Percentiles rank a stretch among this genome's conserved stretches.
phyloP scores from a whole-genome alignment of 2,888 invertebrate genomes.

The Sphaerophoria rueppellii region DNA sequence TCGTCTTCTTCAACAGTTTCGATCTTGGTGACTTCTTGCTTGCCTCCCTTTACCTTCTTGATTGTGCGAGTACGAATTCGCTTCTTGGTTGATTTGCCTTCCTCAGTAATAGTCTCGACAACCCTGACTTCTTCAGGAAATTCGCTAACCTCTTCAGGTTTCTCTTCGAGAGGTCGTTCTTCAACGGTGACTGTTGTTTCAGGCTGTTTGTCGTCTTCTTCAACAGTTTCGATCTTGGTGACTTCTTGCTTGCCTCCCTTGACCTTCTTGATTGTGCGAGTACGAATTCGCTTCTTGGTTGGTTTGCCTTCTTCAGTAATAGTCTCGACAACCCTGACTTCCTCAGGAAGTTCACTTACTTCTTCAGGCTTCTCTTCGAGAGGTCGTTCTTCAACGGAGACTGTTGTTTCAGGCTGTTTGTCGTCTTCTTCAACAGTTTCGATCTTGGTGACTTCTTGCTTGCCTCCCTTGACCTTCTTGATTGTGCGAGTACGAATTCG shows the following conservation, averaged over 20 bases:
- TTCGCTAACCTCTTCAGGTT: constrained; percentile 77
- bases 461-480: constrained; percentile 48
- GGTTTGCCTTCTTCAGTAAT: constrained; percentile 57
- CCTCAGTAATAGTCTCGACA: constrained; percentile 46
- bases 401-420: constrained; percentile 42
- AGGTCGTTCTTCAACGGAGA: constrained; percentile 41
- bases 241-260: constrained; percentile 76
- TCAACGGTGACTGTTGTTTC: constrained; percentile 76
- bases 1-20: constrained; percentile 77
- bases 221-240: constrained; percentile 77
- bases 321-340: constrained; percentile 30
- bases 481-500: constrained; percentile 48
- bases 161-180: constrained; percentile 73
- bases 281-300: constrained; percentile 75
- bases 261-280: constrained; percentile 71
- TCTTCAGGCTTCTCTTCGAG: constrained; percentile 40
- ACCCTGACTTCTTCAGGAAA: constrained; percentile 77
- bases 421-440: constrained; percentile 48
- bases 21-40: constrained; percentile 77
- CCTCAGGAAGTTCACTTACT: constrained; percentile 38
- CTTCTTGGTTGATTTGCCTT: constrained; percentile 76
- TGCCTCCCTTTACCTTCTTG: constrained; percentile 75
- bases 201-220: constrained; percentile 80
- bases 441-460: constrained; percentile 53
- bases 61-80: constrained; percentile 76